Base-by-base conservation (phyloP, 1,140 invertebrate species). In the Cotesia chilonis region DNA sequence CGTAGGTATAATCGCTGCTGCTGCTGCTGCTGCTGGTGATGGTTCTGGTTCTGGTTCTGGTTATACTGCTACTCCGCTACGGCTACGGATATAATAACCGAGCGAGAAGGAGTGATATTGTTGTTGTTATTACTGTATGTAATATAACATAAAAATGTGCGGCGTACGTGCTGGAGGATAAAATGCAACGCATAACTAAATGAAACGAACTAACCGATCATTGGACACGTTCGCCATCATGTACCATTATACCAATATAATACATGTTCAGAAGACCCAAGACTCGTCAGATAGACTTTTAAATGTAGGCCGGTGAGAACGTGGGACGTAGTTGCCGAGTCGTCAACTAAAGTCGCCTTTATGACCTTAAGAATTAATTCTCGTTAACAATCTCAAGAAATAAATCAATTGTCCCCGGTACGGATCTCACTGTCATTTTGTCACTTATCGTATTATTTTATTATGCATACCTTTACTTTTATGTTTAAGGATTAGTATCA, bases 351-450 rank as follows among this genome's bases (percentile, higher is more conserved):
- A 57, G 55, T 55, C 37, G 67, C 67, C 55, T 52, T 59, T 37
- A 59, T 35, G 52, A 68, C 67, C 55, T 67, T 37, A 37, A 67
- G 41, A 67, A 67, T 67, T 67, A 67, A 67, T 67, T 67, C 64
- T 67, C 64, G 64, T 67, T 67, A 67, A 37, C 47, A 35, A 67
- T 28, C 14, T 28, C 51, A 17, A 52, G 47, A 67, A 52, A 51
- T 52, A 67, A 67, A 67, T 65, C 63, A 65, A 37, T 65, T 65
- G 28, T 37, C 36, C 37, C n/a, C 36, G n/a, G 28, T 28, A 28
- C 28, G 28, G 28, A 14, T 37, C 63, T 38, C 17, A 12, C 41
- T 47, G 41, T 47, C 17, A 65, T 6, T 41, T 37, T 14, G 9
- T 65, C 14, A 65, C 35, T 65, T 36, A 7, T 7, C 41, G 5